Percentiles rank a stretch among this genome's conserved stretches.
These are phyloP conservation scores for Diadromus collaris DNA, from an alignment of 2,888 invertebrate genomes.

Conservation along the genomic window DNA sequence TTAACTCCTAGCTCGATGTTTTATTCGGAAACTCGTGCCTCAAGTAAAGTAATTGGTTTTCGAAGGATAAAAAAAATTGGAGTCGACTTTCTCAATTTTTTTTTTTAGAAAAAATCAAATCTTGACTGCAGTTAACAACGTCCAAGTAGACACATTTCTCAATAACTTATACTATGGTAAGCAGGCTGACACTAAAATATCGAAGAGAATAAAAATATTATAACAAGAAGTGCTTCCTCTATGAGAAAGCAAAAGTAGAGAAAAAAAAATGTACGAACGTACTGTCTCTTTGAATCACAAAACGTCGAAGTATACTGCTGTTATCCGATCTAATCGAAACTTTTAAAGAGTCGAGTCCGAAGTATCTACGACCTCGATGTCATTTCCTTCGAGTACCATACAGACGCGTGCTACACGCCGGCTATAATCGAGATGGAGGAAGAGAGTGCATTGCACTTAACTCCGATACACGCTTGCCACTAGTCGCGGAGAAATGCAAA, in stretches of 20 bases:
- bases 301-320: conserved; percentile 10
- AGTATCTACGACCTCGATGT: conserved; percentile 37
- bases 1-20: too few species aligned
- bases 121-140: neutral
- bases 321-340: conserved; percentile 23
- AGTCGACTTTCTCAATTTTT: too few species aligned
- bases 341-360: neutral
- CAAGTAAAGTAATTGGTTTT: too few species aligned
- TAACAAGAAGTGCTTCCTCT: neutral
- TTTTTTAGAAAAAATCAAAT: neutral
- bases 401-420: conserved; percentile 15
- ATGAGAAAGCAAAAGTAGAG: neutral
- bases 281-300: neutral
- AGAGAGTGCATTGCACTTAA: conserved; percentile 29
- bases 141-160: neutral
- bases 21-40: too few species aligned
- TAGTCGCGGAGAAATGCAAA: conserved; percentile 14
- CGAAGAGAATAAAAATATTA: neutral
- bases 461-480: conserved; percentile 11
- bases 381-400: conserved; percentile 39
- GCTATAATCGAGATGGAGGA: conserved; percentile 21
- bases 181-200: neutral
- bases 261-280: neutral
- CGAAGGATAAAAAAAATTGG: too few species aligned
- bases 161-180: neutral